Base-by-base conservation (phyloP, 2,888 invertebrate species). In the Ophion ventricosus region DNA sequence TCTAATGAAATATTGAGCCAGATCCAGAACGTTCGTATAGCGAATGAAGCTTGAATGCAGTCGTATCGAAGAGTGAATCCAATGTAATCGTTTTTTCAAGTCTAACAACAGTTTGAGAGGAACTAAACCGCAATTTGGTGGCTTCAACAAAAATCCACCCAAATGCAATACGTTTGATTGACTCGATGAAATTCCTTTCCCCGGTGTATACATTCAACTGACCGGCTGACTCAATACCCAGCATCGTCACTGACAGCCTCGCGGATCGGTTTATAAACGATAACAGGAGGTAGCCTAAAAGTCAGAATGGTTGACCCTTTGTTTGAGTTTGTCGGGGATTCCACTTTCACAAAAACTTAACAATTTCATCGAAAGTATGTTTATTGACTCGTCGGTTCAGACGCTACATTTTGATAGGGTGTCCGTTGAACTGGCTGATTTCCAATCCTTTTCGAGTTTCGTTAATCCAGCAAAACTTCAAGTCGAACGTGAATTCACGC, bases 401-500 rank as follows among this genome's bases (percentile, higher is more conserved):
- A 14, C 66, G 29, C 29, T 67, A 64, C 59, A 75, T 85, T 82
- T 63, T 43, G 59, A 69, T 72, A 57, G 14, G 40, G 17, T 67
- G 82, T 73, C 73, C 72, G 61, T 23, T 54, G 54, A 82, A 75
- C 64, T 82, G 78, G 63, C 76, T 82, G 78, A 86, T 82, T 61
- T 75, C 57, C 26, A 54, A 29, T 26, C 56, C 59, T 59, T 11
- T 63, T n/a, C 40, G 49, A 83, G 77, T 67, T 72, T 80, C 40
- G 49, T n/a, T 17, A 56, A 43, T 49, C 54, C 57, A 26, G 57
- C 4, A 73, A 76, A 23, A 29, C 35, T 35, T 5, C 59, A 75
- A 75, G 49, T 56, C 72, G 67, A 78, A 61, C 74, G 26, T 23
- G 72, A 35, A 43, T n/a, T 11, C 40, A 59, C 40, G 25, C n/a